Evolutionary conservation across 2,797 vertebrate genomes (phyloP).

Genomic region (Loriculus beryllinus): DNA sequence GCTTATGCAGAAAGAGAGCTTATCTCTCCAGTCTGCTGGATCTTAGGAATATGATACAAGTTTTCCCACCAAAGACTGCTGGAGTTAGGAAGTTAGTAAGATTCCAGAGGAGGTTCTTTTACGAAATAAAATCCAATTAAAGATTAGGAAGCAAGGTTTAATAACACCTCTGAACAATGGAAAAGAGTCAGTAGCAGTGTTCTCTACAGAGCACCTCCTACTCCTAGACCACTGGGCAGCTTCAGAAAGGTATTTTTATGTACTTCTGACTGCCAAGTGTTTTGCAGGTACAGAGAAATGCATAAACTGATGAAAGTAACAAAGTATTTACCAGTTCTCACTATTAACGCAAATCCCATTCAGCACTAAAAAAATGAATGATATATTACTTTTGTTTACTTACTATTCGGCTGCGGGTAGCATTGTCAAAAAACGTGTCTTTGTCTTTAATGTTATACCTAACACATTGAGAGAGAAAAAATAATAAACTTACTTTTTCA

Average conservation of each 20-base stretch:
- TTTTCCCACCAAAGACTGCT: background rate
- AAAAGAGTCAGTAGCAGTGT: background rate
- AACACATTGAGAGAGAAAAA: background rate
- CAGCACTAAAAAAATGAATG: background rate
- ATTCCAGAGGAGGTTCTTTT: background rate
- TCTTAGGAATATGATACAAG: background rate
- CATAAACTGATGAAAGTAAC: background rate
- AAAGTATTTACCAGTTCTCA: background rate
- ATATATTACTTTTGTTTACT: constrained; percentile 66
- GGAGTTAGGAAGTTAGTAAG: background rate
- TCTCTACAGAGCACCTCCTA: background rate
- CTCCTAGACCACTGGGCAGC: background rate
- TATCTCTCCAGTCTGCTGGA: background rate
- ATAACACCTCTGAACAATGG: background rate
- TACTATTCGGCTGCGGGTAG: constrained; percentile 94
- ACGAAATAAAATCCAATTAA: background rate
- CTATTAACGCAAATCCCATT: background rate
- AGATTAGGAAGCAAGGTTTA: background rate
- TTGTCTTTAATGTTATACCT: constrained; percentile 94
- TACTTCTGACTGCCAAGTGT: background rate
- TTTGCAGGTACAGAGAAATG: background rate
- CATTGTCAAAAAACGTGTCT: constrained; percentile 91
- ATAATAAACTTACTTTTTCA: background rate
- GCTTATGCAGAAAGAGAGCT: background rate
- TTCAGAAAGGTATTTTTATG: background rate